Base-by-base conservation (phyloP, 2,888 invertebrate species). In the Notodonta dromedarius region DNA sequence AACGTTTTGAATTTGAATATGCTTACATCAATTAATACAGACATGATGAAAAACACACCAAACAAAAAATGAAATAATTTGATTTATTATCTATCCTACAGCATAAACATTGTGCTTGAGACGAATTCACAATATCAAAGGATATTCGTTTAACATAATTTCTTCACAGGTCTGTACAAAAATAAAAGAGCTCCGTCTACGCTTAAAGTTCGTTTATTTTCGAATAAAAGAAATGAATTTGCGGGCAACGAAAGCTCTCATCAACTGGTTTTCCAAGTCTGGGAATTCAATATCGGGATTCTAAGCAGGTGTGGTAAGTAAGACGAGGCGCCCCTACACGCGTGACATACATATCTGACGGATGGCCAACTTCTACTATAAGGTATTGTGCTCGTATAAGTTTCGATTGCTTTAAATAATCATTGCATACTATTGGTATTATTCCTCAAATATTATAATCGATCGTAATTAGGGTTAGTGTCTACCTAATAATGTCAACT, bases 241-340 rank as follows among this genome's bases (percentile, higher is more conserved):
- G 81, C 76, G 65, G 71, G 77, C 80, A 79, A 77, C 69, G 76
- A 77, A 71, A 77, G 88, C 69, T 88, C 88, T 82, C 65, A 62
- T 63, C 73, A 62, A 74, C 80, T 88, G 86, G 89, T 87, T 87
- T 81, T 77, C 74, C 73, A 77, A 83, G 85, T 85, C 85, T 85
- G 84, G 78, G 88, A 87, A 87, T 87, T 84, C 86, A 84, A 86
- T 89, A 90, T 90, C 85, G 84, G 82, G 85, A 91, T 91, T 91
- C 91, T 87, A 88, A 86, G 89, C 92, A 93, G 92, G 91, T 92
- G 91, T 88, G 82, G 85, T 87, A 16, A 24, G 86, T 85, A 85
- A 88, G 84, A 86, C 85, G 86, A 86, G 87, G 85, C 87, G 86
- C 86, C 86, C 82, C 80, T 83, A 78, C 74, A 71, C 55, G 40